phyloP scores from a whole-genome alignment of 1,140 invertebrate genomes.

The Aphaenogaster ashmeadi region DNA sequence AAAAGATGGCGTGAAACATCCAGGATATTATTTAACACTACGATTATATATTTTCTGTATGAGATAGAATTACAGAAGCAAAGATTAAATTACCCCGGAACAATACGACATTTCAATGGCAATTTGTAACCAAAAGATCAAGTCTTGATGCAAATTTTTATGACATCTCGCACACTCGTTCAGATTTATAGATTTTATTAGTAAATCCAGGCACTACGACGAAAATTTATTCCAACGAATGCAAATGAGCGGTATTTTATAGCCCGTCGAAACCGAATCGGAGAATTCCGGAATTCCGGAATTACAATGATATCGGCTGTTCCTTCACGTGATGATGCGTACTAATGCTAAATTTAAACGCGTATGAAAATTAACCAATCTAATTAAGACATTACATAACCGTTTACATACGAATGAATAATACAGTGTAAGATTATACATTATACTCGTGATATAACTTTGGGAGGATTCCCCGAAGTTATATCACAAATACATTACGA shows the following conservation, averaged over 20 bases:
- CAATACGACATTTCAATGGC: neutral
- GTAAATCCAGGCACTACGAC: neutral
- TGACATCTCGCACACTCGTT: neutral
- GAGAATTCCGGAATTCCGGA: constrained; percentile 13
- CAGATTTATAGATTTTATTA: constrained; percentile 2
- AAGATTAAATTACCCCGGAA: neutral
- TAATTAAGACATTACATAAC: neutral
- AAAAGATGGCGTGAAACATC: neutral
- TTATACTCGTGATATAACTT: neutral
- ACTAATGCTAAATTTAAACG: constrained; percentile 8
- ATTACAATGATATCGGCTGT: neutral
- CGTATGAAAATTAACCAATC: neutral
- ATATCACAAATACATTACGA: constrained; percentile 16
- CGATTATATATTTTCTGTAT: neutral
- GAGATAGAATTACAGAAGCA: neutral
- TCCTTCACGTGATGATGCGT: neutral
- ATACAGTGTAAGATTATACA: constrained; percentile 18
- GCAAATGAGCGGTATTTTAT: neutral
- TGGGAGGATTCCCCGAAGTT: neutral
- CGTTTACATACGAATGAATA: neutral
- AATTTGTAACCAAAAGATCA: neutral
- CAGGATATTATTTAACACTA: neutral
- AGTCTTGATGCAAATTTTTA: neutral
- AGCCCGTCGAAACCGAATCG: neutral
- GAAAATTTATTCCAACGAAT: neutral